Conservation (phyloP, 1,140 invertebrate genomes). For the Plectus sambesii region DNA sequence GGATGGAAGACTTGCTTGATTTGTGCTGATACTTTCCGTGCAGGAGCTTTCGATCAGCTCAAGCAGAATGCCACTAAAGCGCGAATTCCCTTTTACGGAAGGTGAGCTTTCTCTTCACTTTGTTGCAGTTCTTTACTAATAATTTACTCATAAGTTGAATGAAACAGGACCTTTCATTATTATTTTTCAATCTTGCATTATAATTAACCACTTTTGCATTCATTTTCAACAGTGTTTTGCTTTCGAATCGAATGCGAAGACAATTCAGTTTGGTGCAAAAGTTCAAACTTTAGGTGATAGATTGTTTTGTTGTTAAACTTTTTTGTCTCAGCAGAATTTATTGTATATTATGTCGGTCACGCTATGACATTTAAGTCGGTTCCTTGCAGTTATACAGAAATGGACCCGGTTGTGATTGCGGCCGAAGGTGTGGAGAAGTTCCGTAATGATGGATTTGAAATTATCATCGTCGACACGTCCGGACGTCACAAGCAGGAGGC, state of each 20-base stretch:
- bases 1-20: slow-evolving; percentile 98
- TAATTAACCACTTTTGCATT: not conserved
- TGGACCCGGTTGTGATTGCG: slow-evolving; percentile 98
- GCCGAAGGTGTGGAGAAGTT: slow-evolving; percentile 98
- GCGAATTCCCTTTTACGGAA: slow-evolving; percentile 99
- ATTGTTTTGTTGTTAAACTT: slow-evolving; percentile 8
- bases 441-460: slow-evolving; percentile 95
- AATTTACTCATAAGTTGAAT: not conserved
- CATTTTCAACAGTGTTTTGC: slow-evolving; percentile 1
- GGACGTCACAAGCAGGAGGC: slow-evolving; percentile 98
- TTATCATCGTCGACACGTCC: slow-evolving; percentile 98
- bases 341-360: no score
- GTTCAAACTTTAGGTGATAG: not conserved
- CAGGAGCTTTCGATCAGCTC: slow-evolving; percentile 98
- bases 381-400: slow-evolving; percentile 79
- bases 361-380: not conserved
- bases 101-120: slow-evolving; percentile 52
- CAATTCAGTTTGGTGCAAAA: slow-evolving; percentile 7
- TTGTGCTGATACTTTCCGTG: slow-evolving; percentile 98
- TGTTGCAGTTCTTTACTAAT: slow-evolving; percentile 25
- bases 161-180: not conserved
- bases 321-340: no score
- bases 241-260: no score
- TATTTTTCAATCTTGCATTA: no score
- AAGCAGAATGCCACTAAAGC: slow-evolving; percentile 99